Evolutionary conservation across 2,888 invertebrate genomes (phyloP).

Genomic region (Colostygia pectinataria): DNA sequence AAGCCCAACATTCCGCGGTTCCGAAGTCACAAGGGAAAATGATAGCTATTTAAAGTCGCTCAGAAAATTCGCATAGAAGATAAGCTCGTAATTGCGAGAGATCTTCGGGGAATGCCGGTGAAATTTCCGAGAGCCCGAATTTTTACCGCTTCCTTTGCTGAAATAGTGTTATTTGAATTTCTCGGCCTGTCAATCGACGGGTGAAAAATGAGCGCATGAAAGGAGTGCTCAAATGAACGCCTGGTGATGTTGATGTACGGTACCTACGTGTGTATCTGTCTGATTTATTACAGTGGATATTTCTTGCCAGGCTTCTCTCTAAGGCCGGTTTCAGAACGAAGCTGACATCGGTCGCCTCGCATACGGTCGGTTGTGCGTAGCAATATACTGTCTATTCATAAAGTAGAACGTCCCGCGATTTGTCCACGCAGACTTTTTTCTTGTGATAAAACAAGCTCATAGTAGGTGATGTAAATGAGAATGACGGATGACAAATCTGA

Average conservation of each 20-base stretch:
- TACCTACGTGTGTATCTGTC: neutral
- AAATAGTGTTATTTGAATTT: conserved; percentile 46
- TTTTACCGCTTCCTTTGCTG: conserved; percentile 50
- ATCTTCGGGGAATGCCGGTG: conserved; percentile 58
- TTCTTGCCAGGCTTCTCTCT: no score
- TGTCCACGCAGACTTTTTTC: no score
- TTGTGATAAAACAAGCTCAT: no score
- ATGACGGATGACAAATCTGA: conserved; percentile 1
- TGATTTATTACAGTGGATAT: no score
- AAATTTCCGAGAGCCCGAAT: conserved; percentile 44
- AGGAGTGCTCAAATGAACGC: neutral
- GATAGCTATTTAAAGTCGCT: conserved; percentile 73
- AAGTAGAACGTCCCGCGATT: no score
- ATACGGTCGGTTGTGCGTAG: no score
- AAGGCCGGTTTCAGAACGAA: no score
- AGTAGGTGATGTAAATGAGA: no score
- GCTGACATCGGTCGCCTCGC: no score
- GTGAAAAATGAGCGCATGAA: conserved; percentile 18
- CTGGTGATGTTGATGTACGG: neutral
- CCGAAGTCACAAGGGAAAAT: conserved; percentile 61
- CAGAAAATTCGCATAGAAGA: conserved; percentile 71
- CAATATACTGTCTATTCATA: no score
- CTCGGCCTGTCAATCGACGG: conserved; percentile 26
- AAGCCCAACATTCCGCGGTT: conserved; percentile 51
- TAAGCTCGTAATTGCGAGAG: conserved; percentile 68